Conservation (phyloP, 2,797 vertebrate genomes). For the Falco concolor region DNA sequence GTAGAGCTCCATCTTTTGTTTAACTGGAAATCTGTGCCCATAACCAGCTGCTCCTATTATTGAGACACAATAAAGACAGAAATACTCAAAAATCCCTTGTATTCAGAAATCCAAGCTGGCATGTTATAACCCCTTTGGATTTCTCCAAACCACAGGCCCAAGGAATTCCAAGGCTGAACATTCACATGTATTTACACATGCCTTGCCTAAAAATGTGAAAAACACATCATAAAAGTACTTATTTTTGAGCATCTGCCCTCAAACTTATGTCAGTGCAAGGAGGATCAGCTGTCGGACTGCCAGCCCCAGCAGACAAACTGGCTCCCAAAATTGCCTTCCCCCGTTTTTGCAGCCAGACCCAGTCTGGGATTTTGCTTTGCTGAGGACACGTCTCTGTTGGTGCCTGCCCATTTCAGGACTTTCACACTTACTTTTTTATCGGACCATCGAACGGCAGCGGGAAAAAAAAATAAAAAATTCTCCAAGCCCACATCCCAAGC, state of each 20-base stretch:
- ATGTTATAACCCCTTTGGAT: neutral
- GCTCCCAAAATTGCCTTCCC: neutral
- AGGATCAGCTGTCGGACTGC: neutral
- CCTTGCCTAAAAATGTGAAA: constrained; percentile 26
- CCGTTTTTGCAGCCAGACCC: neutral
- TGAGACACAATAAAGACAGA: constrained; percentile 29
- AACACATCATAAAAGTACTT: constrained; percentile 3
- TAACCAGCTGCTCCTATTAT: constrained; percentile 30
- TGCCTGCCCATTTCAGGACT: neutral
- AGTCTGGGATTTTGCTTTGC: neutral
- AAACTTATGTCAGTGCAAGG: neutral
- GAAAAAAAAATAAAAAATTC: neutral
- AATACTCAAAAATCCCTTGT: constrained; percentile 37
- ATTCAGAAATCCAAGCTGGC: constrained; percentile 32
- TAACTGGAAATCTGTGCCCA: neutral
- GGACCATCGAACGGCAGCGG: neutral
- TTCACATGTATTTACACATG: neutral
- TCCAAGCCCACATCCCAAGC: neutral
- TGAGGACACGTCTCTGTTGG: neutral
- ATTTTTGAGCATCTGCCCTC: constrained; percentile 19
- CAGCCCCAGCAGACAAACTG: constrained; percentile 26
- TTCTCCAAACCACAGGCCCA: constrained; percentile 34
- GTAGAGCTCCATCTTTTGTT: neutral
- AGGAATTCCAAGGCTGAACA: neutral
- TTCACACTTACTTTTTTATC: neutral